Conservation (phyloP, 2,888 invertebrate genomes). For the Laspeyria flexula region DNA sequence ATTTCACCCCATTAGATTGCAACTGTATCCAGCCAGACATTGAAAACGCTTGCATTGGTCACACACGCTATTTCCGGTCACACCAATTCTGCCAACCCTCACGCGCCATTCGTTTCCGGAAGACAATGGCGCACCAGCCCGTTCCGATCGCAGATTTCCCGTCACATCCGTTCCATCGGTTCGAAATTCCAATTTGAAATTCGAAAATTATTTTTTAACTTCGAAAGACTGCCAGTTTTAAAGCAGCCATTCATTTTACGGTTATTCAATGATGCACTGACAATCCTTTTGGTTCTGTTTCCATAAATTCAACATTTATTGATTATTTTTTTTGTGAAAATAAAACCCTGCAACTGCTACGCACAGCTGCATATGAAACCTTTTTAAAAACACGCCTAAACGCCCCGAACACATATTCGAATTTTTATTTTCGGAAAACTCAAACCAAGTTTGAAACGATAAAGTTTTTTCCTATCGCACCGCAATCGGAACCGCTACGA, state of each 20-base stretch:
- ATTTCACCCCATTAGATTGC: slow-evolving; percentile 9
- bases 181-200: slow-evolving; percentile 50
- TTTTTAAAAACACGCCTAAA: slow-evolving; percentile 26
- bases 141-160: slow-evolving; percentile 74
- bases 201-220: slow-evolving; percentile 40
- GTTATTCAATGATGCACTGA: slow-evolving; percentile 15
- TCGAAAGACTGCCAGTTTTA: slow-evolving; percentile 39
- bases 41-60: slow-evolving; percentile 53
- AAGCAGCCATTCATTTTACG: slow-evolving; percentile 26
- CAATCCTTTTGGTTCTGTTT: slow-evolving; percentile 7
- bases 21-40: slow-evolving; percentile 17
- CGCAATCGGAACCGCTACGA: slow-evolving; percentile 38
- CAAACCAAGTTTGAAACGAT: slow-evolving; percentile 28
- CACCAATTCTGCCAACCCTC: slow-evolving; percentile 62
- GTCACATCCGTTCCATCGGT: slow-evolving; percentile 54
- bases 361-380: slow-evolving; percentile 3
- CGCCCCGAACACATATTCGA: slow-evolving; percentile 23
- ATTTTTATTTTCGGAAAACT: slow-evolving; percentile 27
- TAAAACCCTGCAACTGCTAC: background rate
- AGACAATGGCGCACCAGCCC: slow-evolving; percentile 76
- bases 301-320: background rate
- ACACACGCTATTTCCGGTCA: slow-evolving; percentile 74
- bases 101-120: slow-evolving; percentile 77
- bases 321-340: slow-evolving; percentile 1
- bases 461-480: slow-evolving; percentile 41